Evolutionary conservation across 2,888 invertebrate genomes (phyloP).

Genomic region (Acheta domesticus): DNA sequence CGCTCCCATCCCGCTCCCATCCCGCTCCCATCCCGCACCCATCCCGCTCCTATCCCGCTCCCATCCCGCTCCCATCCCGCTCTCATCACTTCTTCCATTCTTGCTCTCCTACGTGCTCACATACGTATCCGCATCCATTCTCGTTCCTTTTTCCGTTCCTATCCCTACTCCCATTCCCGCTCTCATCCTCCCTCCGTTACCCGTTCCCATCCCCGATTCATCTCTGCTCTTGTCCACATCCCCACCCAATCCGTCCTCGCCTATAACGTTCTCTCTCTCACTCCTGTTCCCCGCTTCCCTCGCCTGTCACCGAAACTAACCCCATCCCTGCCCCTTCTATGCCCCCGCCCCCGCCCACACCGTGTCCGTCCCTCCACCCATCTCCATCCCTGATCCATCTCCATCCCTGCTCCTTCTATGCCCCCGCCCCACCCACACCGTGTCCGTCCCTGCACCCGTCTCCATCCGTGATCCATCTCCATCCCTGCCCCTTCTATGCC

Average conservation of each 20-base stretch:
- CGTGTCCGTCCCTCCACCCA: not conserved
- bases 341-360: not conserved
- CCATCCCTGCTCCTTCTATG: fast-evolving
- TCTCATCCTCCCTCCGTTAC: too few relatives aligned
- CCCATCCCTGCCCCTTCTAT: not conserved
- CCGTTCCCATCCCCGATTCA: not conserved
- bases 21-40: not conserved
- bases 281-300: not conserved
- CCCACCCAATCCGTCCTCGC: not conserved
- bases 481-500: not conserved
- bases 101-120: not conserved
- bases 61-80: not conserved
- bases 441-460: not conserved
- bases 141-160: not conserved
- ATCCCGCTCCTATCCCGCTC: not conserved
- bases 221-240: not conserved
- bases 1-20: not conserved
- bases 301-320: fast-evolving
- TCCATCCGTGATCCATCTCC: not conserved
- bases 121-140: not conserved
- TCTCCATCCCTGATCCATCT: not conserved
- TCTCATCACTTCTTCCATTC: not conserved
- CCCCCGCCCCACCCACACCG: not conserved
- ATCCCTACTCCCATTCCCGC: not conserved
- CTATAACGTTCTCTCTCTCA: too few relatives aligned